A percentile compares a stretch with the other conserved stretches of the same genome.
These are phyloP conservation scores for Aphodius sticticus DNA, from an alignment of 2,888 invertebrate genomes.

Conservation along the genomic window DNA sequence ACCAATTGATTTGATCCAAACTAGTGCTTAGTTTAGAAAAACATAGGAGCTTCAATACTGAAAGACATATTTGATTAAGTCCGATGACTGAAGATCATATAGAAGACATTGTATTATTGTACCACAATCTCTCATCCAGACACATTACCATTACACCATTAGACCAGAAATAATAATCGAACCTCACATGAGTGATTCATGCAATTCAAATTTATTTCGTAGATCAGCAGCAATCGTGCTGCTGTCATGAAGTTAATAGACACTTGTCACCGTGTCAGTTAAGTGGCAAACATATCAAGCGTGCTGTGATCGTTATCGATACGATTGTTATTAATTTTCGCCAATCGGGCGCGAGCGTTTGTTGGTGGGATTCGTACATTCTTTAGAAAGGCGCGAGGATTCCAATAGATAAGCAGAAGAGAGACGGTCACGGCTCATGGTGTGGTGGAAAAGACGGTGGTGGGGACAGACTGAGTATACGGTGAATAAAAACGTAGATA, in stretches of 20 bases:
- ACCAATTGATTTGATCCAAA: too few relatives aligned
- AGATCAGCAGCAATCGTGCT: not conserved
- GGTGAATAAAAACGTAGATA: constrained; percentile 46
- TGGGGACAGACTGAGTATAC: constrained; percentile 34
- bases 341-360: constrained; percentile 37
- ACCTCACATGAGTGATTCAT: not conserved
- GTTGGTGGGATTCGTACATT: constrained; percentile 40
- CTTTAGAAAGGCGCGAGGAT: constrained; percentile 54
- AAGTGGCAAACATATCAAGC: not conserved
- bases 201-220: not conserved
- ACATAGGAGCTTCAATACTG: too few relatives aligned
- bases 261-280: not conserved
- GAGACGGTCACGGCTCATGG: constrained; percentile 35
- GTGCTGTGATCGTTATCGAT: constrained; percentile 6
- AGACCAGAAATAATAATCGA: not conserved
- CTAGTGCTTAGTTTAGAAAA: too few relatives aligned
- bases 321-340: constrained; percentile 36
- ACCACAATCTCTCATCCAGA: not conserved
- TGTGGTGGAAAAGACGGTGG: constrained; percentile 30
- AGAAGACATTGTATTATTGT: not conserved
- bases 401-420: constrained; percentile 39
- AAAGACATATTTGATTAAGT: not conserved
- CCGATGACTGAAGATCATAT: not conserved
- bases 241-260: not conserved
- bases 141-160: not conserved